Evolutionary conservation across 2,888 invertebrate genomes (phyloP).

Genomic region (Ashinkailepas kermadecensis): DNA sequence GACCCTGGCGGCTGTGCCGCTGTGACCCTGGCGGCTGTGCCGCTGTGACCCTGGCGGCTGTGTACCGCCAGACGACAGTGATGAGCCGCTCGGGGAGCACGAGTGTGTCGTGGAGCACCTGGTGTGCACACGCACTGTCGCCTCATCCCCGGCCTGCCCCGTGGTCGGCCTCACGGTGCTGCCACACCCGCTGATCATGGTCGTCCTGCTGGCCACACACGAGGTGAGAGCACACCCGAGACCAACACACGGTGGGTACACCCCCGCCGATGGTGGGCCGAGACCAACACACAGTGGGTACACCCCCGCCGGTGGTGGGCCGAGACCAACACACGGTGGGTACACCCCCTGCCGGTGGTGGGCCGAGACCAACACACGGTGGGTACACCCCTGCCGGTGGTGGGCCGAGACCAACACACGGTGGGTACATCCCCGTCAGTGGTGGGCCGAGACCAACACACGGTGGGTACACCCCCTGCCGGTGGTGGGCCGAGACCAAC

Average conservation of each 20-base stretch:
- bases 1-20: slow-evolving; percentile 7
- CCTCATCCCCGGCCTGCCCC: slow-evolving; percentile 33
- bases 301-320: too few species aligned
- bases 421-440: neutral
- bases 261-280: neutral
- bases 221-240: slow-evolving; percentile 42
- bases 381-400: too few species aligned
- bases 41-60: neutral
- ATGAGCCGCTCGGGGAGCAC: slow-evolving; percentile 37
- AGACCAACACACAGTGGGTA: neutral
- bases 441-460: neutral
- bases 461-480: too few species aligned
- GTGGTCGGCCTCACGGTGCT: slow-evolving; percentile 34
- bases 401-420: slow-evolving; percentile 35
- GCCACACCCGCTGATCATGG: slow-evolving; percentile 31
- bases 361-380: too few species aligned
- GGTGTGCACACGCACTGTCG: slow-evolving; percentile 44
- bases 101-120: slow-evolving; percentile 44
- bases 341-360: neutral
- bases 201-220: slow-evolving; percentile 50
- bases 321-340: too few species aligned
- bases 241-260: too few species aligned
- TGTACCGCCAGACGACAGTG: slow-evolving; percentile 29
- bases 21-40: too few species aligned
- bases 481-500: too few species aligned